These are phyloP conservation scores for Xerus rutilus DNA, from an alignment of 2,797 vertebrate species.

Conservation along the genomic window DNA sequence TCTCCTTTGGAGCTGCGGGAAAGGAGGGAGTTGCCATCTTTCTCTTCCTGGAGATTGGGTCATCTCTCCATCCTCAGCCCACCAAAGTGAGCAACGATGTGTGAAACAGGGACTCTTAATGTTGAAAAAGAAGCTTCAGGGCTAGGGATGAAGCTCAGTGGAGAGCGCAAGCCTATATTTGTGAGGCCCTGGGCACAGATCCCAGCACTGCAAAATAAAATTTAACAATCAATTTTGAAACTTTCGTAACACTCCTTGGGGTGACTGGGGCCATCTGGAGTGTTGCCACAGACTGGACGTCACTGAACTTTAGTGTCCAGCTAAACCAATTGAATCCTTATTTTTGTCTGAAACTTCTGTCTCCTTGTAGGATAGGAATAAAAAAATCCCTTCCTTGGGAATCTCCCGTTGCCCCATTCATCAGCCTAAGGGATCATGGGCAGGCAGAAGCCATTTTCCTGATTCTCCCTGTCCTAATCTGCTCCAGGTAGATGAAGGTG, in stretches of 20 bases:
- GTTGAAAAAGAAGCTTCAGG: background rate
- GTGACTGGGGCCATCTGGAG: background rate
- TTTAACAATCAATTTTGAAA: background rate
- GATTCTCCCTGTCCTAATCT: background rate
- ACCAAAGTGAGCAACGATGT: background rate
- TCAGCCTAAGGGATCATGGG: background rate
- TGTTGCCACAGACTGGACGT: constrained; percentile 24
- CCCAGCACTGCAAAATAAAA: too few relatives aligned
- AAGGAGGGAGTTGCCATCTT: background rate
- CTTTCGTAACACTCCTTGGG: constrained; percentile 22
- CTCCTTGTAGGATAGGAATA: background rate
- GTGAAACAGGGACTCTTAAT: constrained; percentile 22
- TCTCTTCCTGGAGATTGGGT: background rate
- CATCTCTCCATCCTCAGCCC: background rate
- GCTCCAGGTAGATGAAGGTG: background rate
- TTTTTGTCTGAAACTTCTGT: background rate
- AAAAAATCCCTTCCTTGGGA: background rate
- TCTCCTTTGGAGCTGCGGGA: background rate
- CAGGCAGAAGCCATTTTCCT: background rate
- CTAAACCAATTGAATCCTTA: constrained; percentile 3
- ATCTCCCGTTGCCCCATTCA: background rate
- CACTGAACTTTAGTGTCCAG: background rate
- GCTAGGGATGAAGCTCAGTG: too few relatives aligned
- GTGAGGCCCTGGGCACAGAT: too few relatives aligned
- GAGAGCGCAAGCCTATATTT: background rate